Evolutionary conservation across 2,113 vertebrate species (phyloP).

Genomic region (Chunga burmeisteri): DNA sequence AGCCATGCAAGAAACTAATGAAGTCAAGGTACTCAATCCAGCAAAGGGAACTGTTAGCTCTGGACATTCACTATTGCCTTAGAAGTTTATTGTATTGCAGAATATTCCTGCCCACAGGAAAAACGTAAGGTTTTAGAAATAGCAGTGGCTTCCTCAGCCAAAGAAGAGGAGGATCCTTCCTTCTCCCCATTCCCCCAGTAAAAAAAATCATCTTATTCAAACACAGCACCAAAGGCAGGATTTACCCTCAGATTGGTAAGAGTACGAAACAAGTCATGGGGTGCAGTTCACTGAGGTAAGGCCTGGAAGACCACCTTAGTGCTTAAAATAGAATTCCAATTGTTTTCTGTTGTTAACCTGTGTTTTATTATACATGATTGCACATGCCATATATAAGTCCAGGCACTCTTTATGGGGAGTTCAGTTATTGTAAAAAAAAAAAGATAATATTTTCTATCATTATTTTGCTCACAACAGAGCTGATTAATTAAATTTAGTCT

Average conservation of each 20-base stretch:
- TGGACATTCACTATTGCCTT: not conserved
- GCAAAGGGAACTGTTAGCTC: not conserved
- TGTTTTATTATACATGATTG: not conserved
- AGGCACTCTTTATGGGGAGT: not conserved
- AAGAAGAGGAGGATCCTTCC: not conserved
- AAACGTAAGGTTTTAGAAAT: not conserved
- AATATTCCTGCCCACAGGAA: not conserved
- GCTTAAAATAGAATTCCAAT: not conserved
- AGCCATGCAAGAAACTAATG: not conserved
- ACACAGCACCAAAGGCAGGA: not conserved
- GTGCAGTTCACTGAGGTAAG: not conserved
- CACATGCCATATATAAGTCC: not conserved
- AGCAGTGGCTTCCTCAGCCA: not conserved
- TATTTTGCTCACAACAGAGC: not conserved
- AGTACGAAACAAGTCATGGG: not conserved
- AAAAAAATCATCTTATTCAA: not conserved
- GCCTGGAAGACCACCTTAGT: not conserved
- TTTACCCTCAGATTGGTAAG: not conserved
- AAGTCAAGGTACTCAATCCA: not conserved
- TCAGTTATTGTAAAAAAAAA: not conserved
- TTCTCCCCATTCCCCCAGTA: fast-evolving
- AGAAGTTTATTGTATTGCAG: not conserved
- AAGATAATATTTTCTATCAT: not conserved
- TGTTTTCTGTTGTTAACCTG: not conserved
- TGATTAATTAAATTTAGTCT: not conserved